Base-by-base conservation (phyloP, 2,113 vertebrate genomes). In the Cyanoderma ruficeps region DNA sequence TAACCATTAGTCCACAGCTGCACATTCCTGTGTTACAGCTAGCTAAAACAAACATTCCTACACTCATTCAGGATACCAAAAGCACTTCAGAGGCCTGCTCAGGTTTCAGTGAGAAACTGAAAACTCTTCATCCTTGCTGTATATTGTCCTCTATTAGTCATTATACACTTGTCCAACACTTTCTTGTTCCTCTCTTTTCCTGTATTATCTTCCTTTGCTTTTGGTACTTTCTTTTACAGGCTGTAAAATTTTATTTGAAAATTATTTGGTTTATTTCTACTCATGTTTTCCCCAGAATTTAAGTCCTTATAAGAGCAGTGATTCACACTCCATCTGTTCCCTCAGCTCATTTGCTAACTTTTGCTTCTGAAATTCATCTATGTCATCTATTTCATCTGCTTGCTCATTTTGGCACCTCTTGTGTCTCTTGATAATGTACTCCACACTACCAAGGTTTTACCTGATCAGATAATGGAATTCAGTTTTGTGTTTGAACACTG, bases 381-480 rank as follows among this genome's bases (percentile, higher is more conserved):
- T 63, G 39, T 47, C 57, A 87, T 93, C 56, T 81, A 35, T 93
- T 28, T 93, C 17, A 44, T 71, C 33, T 88, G 12, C 89, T 93
- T 89, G 84, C 27, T 97, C 92, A 89, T 97, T 96, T 97, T 91
- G 60, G 16, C 72, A 83, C 47, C 21, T 75, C n/a, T 81, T 39
- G 10, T 74, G 13, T 59, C 37, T 90, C 68, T 92, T 59, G 33
- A 30, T 67, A 83, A 25, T 2, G 3, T 33, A 46, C 7, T 35
- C 67, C 6, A 89, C 68, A 59, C 23, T 52, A 39, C 2, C 15
- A 2, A 91, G 42, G 30, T 68, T 72, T 86, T 30, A 24, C 61
- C 4, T 46, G 53, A 59, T 42, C 87, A 25, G 14, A 56, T 52
- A 91, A 80, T 52, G 18, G 67, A n/a, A 59, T 93, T 87, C 69